phyloP scores from a whole-genome alignment of 2,113 vertebrate species.

The Lepisosteus oculatus region DNA sequence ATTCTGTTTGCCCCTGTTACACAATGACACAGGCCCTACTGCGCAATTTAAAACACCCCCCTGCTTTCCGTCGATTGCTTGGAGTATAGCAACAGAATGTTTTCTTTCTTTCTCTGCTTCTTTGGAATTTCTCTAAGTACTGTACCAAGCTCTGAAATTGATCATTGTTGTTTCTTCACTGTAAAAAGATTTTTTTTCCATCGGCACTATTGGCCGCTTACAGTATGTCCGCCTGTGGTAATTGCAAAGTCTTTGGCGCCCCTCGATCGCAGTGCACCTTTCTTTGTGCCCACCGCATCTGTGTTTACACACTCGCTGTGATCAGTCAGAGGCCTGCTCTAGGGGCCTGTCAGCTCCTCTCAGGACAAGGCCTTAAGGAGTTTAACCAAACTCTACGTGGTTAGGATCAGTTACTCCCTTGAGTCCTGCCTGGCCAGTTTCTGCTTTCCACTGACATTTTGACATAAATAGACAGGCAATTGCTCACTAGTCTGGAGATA shows the following conservation, averaged over 20 bases:
- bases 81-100: not conserved
- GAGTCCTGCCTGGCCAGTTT: slow-evolving; percentile 46
- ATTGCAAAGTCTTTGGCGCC: slow-evolving; percentile 32
- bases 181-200: slow-evolving; percentile 32
- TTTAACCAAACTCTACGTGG: slow-evolving; percentile 48
- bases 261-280: slow-evolving; percentile 25
- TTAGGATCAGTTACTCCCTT: slow-evolving; percentile 50
- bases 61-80: not conserved
- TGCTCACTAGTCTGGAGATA: slow-evolving; percentile 56
- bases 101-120: slow-evolving; percentile 11
- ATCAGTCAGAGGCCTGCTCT: slow-evolving; percentile 40
- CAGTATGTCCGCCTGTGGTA: slow-evolving; percentile 15
- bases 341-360: slow-evolving; percentile 52
- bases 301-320: slow-evolving; percentile 49
- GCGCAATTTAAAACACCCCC: not conserved
- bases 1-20: slow-evolving; percentile 1
- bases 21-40: not conserved
- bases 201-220: slow-evolving; percentile 22
- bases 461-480: slow-evolving; percentile 49
- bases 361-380: slow-evolving; percentile 39
- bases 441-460: slow-evolving; percentile 58
- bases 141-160: no score
- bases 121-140: not conserved
- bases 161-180: not conserved
- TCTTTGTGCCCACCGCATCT: slow-evolving; percentile 45